Conservation (phyloP, 2,113 vertebrate genomes). For the Sigmodon hispidus region DNA sequence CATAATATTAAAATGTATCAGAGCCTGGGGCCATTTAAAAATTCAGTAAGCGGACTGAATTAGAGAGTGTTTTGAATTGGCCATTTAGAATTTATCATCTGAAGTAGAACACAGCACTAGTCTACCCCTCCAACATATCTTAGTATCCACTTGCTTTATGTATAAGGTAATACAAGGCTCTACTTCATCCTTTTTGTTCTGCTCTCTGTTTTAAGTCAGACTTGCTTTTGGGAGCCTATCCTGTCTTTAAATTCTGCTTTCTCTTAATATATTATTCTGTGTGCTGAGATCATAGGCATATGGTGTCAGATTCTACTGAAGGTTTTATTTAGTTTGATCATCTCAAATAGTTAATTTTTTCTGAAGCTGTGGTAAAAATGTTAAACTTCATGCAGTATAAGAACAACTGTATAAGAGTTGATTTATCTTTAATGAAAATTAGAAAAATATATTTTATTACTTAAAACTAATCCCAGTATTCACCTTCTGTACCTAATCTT, state of each 20-base stretch:
- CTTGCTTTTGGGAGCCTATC: not conserved
- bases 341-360: not conserved
- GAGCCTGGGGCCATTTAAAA: not conserved
- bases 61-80: not conserved
- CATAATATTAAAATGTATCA: not conserved
- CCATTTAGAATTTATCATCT: not conserved
- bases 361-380: not conserved
- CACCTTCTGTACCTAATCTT: not conserved
- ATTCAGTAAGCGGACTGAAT: not conserved
- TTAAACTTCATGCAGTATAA: not conserved
- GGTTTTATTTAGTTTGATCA: not conserved
- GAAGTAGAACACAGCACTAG: not conserved
- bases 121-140: not conserved
- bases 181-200: not conserved
- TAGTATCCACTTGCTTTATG: not conserved
- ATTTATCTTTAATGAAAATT: not conserved
- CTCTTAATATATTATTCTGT: rapidly evolving
- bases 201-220: not conserved
- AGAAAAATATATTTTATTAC: not conserved
- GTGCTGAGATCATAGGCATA: not conserved
- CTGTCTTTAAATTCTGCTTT: not conserved
- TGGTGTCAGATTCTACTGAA: not conserved
- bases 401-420: not conserved
- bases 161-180: not conserved
- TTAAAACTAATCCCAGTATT: not conserved